Percentiles rank a stretch among this genome's conserved stretches.
phyloP scores from a whole-genome alignment of 2,113 vertebrate genomes.

The Monopterus albus region DNA sequence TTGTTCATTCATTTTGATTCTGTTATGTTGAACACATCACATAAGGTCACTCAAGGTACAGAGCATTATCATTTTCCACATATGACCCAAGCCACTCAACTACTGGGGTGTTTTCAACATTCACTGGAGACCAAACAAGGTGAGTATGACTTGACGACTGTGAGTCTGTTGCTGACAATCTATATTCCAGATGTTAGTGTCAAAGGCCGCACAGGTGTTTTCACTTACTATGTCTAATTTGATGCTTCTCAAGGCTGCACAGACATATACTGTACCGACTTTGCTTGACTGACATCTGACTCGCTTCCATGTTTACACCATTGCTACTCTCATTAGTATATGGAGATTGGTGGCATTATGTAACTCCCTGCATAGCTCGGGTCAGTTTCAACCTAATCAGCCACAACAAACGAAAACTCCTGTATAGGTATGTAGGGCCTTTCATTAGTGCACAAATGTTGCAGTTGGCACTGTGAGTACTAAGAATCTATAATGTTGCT shows the following conservation, averaged over 20 bases:
- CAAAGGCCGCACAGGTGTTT: background rate
- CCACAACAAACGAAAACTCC: background rate
- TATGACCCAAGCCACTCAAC: conserved; percentile 80
- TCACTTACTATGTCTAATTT: background rate
- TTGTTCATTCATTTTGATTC: conserved; percentile 86
- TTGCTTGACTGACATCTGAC: background rate
- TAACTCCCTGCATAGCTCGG: background rate
- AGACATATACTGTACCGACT: background rate
- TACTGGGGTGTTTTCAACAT: conserved; percentile 77
- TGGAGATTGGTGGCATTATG: background rate
- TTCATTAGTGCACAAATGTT: too few species aligned
- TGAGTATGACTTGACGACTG: conserved; percentile 43
- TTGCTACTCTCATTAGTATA: background rate
- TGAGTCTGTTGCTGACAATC: background rate
- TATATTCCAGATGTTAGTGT: background rate
- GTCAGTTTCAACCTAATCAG: background rate
- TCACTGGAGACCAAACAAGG: conserved; percentile 48
- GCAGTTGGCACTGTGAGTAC: too few species aligned
- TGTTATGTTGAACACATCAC: conserved; percentile 85
- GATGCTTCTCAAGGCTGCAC: background rate
- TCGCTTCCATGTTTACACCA: background rate
- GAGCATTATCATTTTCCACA: conserved; percentile 85
- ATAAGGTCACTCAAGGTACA: conserved; percentile 89
- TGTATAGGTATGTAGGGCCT: background rate
- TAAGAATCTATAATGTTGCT: background rate